Base-by-base conservation (phyloP, 1,140 invertebrate genomes). In the Drosophila repletoides region DNA sequence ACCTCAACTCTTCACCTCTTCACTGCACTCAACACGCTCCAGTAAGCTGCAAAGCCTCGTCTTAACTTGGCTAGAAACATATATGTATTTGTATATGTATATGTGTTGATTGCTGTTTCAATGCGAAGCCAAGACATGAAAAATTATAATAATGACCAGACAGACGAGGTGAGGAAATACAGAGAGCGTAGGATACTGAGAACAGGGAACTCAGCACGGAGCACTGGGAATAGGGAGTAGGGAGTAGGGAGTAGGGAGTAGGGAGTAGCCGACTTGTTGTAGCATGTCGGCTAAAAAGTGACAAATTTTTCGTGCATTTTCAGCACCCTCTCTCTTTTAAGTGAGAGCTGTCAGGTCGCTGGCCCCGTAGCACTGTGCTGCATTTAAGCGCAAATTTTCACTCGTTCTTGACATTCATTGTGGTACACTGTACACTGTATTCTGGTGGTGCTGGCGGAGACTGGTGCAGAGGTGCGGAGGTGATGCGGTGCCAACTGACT, bases 341-440 rank as follows among this genome's bases (percentile, higher is more conserved):
- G 7, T 38, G 19, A 10, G 26, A 26, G 10, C 10, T 41, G 36
- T 38, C 59, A 72, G 77, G 69, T 83, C 77, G 79, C 74, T 83
- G 70, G 61, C 74, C 74, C 51, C 55, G 34, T 43, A 31, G 33
- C 14, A 33, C 26, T 59, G 58, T 40, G 52, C 64, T 67, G 79
- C 64, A 77, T 77, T 83, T 84, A 83, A 71, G 79, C 69, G 79
- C 74, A 84, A 83, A 83, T 83, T 77, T 84, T 84, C 79, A 74
- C 79, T 83, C 79, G 79, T 84, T 83, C 74, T 84, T 83, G 79
- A 83, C 79, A 83, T 83, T 83, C 71, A 84, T 84, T 83, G 72
- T 45, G 24, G 34, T 22, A 36, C 56, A 69, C n/a, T n/a, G n/a
- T n/a, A n/a, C n/a, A n/a, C n/a, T n/a, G n/a, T n/a, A n/a, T n/a